Percentiles rank a stretch among this genome's conserved stretches.
Evolutionary conservation across 2,797 vertebrate genomes (phyloP).

Genomic region (Danio albolineatus): DNA sequence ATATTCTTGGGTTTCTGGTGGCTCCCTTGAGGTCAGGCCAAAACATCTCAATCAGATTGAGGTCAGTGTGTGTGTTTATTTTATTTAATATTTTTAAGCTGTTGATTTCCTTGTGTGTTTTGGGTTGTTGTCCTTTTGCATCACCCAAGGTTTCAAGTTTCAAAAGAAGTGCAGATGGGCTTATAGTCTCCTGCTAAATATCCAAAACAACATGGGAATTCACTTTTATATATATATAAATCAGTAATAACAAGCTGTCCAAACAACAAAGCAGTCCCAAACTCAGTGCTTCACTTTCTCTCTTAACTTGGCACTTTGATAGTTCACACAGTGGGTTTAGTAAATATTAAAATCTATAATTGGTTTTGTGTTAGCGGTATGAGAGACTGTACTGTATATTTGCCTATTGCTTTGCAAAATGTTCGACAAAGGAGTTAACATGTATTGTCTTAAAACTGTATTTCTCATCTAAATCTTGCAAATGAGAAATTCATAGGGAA

Average conservation of each 20-base stretch:
- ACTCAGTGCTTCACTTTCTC: background rate
- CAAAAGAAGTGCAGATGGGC: background rate
- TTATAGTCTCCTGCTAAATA: background rate
- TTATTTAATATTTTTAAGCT: background rate
- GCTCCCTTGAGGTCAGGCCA: background rate
- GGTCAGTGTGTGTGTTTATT: background rate
- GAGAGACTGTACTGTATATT: background rate
- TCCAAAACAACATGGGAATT: background rate
- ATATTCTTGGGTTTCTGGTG: background rate
- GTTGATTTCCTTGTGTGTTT: background rate
- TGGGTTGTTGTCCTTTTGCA: background rate
- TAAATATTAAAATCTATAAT: slow-evolving; percentile 2
- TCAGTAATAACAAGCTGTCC: background rate
- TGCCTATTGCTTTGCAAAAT: background rate
- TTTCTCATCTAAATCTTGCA: background rate
- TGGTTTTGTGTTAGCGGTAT: background rate
- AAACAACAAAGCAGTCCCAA: background rate
- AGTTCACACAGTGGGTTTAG: background rate
- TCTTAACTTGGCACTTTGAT: slow-evolving; percentile 5
- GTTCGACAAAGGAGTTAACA: background rate
- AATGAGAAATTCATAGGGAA: slow-evolving; percentile 10
- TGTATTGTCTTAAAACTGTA: background rate
- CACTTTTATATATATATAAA: background rate
- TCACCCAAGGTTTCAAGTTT: background rate
- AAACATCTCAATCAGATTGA: background rate